Base-by-base conservation (phyloP, 2,113 vertebrate species). In the Bungarus multicinctus region DNA sequence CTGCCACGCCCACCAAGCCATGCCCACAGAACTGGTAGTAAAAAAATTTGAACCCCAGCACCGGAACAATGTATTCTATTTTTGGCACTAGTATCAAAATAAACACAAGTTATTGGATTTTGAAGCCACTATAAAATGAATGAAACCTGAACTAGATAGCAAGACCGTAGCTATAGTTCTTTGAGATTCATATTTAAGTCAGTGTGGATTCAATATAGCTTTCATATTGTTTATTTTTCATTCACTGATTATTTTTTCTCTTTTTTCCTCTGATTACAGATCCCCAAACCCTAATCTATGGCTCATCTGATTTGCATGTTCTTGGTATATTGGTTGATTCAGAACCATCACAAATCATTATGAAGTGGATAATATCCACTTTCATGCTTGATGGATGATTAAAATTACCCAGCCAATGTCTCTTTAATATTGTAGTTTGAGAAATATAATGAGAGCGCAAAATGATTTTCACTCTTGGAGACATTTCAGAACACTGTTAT, bases 321-420 rank as follows among this genome's bases (percentile, higher is more conserved):
- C 94, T 94, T 93, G 94, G 94, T 95, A 95, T 95, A 90, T 90
- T 90, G 90, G 95, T 91, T 95, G 94, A 89, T 94, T 96, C 93
- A 93, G 91, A 96, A 91, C 90, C 92, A 88, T 94, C 91, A 95
- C 85, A 96, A 92, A 94, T 94, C 89, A 90, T 97, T 95, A 94
- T 85, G 92, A 94, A 96, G 92, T 92, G 58, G 94, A 89, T 95
- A 96, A 86, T 53, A 81, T 88, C 93, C 94, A 85, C 94, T 95
- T 97, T 96, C 69, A 0, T 94, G 89, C 92, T 95, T 50, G 60
- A 92, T 93, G 60, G 58, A 54, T 93, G 74, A 93, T 22, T 95
- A 74, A 92, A 95, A 92, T 86, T 91, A 55, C 87, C 69, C 69
- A 94, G 87, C 87, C 54, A 95, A 39, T 94, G 93, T 94, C 94